A percentile compares a stretch with the other conserved stretches of the same genome.
Evolutionary conservation across 2,888 invertebrate genomes (phyloP).

Genomic region (Hedychridium roseum): DNA sequence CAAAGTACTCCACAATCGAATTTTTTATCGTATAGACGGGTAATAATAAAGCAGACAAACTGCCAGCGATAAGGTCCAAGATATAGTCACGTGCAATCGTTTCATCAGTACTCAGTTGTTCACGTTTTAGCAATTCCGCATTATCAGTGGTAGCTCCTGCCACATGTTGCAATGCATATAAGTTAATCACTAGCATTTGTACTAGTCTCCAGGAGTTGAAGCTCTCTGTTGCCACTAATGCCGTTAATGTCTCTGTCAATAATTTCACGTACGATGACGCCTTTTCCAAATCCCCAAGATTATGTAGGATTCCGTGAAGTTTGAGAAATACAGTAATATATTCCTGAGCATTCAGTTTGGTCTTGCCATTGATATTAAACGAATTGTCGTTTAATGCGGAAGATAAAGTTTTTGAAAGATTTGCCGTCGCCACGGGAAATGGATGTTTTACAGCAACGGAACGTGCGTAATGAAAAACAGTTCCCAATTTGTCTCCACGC

Average conservation of each 20-base stretch:
- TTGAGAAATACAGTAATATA: conserved; percentile 71
- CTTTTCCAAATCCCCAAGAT: conserved; percentile 67
- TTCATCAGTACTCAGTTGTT: conserved; percentile 69
- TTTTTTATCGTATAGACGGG: conserved; percentile 77
- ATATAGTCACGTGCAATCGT: conserved; percentile 69
- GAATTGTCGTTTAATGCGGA: conserved; percentile 65
- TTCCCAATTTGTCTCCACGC: conserved; percentile 80
- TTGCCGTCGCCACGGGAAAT: conserved; percentile 84
- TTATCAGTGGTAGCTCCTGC: conserved; percentile 60
- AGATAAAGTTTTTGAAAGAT: conserved; percentile 77
- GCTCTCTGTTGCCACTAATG: conserved; percentile 80
- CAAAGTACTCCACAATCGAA: conserved; percentile 71
- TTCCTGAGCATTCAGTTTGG: conserved; percentile 70
- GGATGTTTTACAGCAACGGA: conserved; percentile 85
- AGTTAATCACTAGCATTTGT: conserved; percentile 80
- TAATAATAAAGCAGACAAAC: conserved; percentile 74
- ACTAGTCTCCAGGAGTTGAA: conserved; percentile 79
- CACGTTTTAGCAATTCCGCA: conserved; percentile 62
- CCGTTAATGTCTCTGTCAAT: conserved; percentile 76
- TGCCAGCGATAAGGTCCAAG: conserved; percentile 72
- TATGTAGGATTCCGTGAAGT: conserved; percentile 69
- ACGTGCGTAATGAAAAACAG: conserved; percentile 86
- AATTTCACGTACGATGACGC: conserved; percentile 72
- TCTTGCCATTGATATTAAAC: conserved; percentile 55
- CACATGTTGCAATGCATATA: conserved; percentile 74